phyloP scores from a whole-genome alignment of 2,797 vertebrate species.

The Myripristis jacobus region DNA sequence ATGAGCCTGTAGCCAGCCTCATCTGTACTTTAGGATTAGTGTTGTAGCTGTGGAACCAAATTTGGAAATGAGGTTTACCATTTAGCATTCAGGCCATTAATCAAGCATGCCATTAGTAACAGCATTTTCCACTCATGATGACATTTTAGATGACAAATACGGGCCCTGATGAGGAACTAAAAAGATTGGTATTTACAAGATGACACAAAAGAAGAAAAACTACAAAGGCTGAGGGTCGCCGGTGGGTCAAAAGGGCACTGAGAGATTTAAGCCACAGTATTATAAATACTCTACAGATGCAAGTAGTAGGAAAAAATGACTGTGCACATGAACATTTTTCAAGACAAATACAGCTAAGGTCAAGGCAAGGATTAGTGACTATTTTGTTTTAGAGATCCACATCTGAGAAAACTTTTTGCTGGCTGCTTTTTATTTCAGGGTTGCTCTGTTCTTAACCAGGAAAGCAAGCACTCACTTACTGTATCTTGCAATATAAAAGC shows the following conservation, averaged over 20 bases:
- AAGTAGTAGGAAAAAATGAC: not conserved
- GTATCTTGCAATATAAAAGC: no score
- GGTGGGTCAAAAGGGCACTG: not conserved
- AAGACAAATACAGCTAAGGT: not conserved
- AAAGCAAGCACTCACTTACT: no score
- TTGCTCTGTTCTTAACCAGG: no score
- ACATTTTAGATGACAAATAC: slow-evolving; percentile 35
- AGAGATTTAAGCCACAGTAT: not conserved
- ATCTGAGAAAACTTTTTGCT: not conserved
- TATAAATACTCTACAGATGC: not conserved
- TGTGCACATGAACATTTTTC: not conserved
- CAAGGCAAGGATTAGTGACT: not conserved
- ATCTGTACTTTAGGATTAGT: slow-evolving; percentile 43
- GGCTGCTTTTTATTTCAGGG: no score
- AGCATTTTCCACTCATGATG: slow-evolving; percentile 39
- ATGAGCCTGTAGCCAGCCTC: slow-evolving; percentile 23
- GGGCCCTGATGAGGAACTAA: not conserved
- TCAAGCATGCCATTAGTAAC: slow-evolving; percentile 56
- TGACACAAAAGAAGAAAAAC: not conserved
- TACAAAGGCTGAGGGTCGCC: not conserved
- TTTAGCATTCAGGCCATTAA: slow-evolving; percentile 47
- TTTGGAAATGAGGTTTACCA: slow-evolving; percentile 46
- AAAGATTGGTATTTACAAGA: slow-evolving; percentile 6
- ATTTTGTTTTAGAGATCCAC: not conserved
- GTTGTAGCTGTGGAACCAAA: slow-evolving; percentile 26